Conservation (phyloP, 2,113 vertebrate genomes). For the Chaenogobius annularis region DNA sequence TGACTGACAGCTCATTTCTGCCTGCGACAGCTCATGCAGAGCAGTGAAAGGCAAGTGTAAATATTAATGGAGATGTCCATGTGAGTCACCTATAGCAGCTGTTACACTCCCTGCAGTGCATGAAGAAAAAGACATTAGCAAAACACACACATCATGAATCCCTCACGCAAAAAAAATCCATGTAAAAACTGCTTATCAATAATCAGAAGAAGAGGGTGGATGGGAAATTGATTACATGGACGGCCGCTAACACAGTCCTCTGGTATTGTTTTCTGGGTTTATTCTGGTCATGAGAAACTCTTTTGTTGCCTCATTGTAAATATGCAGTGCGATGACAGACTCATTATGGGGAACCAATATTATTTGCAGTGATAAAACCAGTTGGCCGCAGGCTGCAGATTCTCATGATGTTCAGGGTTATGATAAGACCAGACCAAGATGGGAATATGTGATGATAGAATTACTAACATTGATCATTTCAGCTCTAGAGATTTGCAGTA, state of each 20-base stretch:
- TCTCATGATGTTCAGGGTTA: constrained; percentile 21
- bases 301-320: constrained; percentile 41
- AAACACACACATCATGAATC: constrained; percentile 12
- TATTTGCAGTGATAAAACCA: constrained; percentile 37
- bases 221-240: constrained; percentile 22
- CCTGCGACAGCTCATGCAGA: background rate
- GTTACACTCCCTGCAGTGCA: constrained; percentile 22
- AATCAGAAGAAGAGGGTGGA: constrained; percentile 11
- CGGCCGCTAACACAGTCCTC: constrained; percentile 8
- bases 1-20: constrained; percentile 27
- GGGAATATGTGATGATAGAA: constrained; percentile 48
- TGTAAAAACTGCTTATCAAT: constrained; percentile 36
- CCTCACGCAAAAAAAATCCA: constrained; percentile 13
- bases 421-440: constrained; percentile 25
- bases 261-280: constrained; percentile 13
- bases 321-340: constrained; percentile 39
- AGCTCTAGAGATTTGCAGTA: constrained; percentile 39
- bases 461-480: constrained; percentile 54
- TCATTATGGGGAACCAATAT: constrained; percentile 59
- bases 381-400: constrained; percentile 8
- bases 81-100: constrained; percentile 10
- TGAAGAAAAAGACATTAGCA: constrained; percentile 19
- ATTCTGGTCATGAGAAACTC: constrained; percentile 24
- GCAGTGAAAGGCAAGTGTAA: constrained; percentile 12
- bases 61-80: constrained; percentile 7